Evolutionary conservation across 1,140 invertebrate species (phyloP).

Genomic region (Andricus grossulariae): DNA sequence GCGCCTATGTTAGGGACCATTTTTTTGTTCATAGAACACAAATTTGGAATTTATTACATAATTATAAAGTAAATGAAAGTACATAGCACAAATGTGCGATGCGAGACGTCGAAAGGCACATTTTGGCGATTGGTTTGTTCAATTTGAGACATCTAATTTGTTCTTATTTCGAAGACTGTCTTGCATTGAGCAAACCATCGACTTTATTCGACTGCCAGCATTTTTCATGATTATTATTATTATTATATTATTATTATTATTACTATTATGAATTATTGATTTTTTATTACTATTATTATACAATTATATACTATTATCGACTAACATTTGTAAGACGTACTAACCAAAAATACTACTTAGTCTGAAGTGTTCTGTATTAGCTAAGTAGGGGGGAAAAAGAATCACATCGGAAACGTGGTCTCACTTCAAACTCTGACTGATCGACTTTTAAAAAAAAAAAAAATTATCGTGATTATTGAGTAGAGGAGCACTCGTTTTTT

Average conservation of each 20-base stretch:
- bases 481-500: slow-evolving; percentile 26
- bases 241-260: slow-evolving; percentile 19
- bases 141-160: slow-evolving; percentile 19
- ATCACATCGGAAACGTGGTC: slow-evolving; percentile 1
- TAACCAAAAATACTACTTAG: slow-evolving; percentile 29
- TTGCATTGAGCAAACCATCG: not conserved
- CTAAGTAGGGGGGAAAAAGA: not conserved
- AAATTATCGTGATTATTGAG: not conserved
- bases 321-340: slow-evolving; percentile 28
- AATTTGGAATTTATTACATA: slow-evolving; percentile 9
- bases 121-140: not conserved
- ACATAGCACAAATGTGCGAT: slow-evolving; percentile 4
- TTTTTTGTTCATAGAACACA: slow-evolving; percentile 21
- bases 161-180: slow-evolving; percentile 6
- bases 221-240: slow-evolving; percentile 12
- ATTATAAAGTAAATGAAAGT: not conserved
- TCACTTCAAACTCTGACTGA: slow-evolving; percentile 30
- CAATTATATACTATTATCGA: slow-evolving; percentile 6
- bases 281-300: slow-evolving; percentile 16
- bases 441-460: not conserved
- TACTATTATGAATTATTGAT: not conserved
- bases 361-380: slow-evolving; percentile 26
- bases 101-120: not conserved
- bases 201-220: not conserved
- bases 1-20: slow-evolving; percentile 39